Evolutionary conservation across 2,888 invertebrate genomes (phyloP), one percentile per base, ranked within the genome.

Genomic region (Microplitis deprimator): DNA sequence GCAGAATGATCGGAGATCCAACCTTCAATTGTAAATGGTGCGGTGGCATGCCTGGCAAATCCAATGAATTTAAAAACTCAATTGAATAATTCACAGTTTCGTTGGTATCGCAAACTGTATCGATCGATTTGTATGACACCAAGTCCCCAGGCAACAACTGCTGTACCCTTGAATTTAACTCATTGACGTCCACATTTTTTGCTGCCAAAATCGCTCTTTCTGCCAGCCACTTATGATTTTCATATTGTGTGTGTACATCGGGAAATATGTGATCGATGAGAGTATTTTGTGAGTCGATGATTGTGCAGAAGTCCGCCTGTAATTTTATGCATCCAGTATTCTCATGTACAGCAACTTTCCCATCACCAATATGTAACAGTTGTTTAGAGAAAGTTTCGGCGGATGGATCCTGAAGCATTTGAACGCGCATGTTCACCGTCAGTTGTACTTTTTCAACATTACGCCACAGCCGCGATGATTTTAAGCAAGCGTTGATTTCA

Each of bases 131-230:
- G 38, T 73, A 80, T 16, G 73, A 69, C 6, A 69, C 29, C 40
- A 75, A 41, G 16, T 81, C 68, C 41, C 81, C 81, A 61, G 79
- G 77, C 73, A 81, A 70, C 73, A 20, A 50, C 60, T 79, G 16
- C 59, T 79, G 75, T 73, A 81, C 77, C 71, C 65, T 64, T 16
- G 71, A 68, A 67, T 80, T 80, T 13, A 77, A 29, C 16, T 61
- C 40, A 64, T 77, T 72, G 60, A 85, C 86, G 78, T 85, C 85
- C 1, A 68, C 71, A n/a, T 82, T 79, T 80, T 87, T 87, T 75
- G 87, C 83, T 50, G 85, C 84, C 68, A 87, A 84, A 81, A 89
- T 87, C 7, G 84, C 84, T 77, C 85, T 75, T 82, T 86, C 83
- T 75, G 78, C 61, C n/a, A 88, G 82, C 85, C 84, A 86, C 79